These are phyloP conservation scores for Samia ricini DNA, from an alignment of 1,140 invertebrate species.

Conservation along the genomic window DNA sequence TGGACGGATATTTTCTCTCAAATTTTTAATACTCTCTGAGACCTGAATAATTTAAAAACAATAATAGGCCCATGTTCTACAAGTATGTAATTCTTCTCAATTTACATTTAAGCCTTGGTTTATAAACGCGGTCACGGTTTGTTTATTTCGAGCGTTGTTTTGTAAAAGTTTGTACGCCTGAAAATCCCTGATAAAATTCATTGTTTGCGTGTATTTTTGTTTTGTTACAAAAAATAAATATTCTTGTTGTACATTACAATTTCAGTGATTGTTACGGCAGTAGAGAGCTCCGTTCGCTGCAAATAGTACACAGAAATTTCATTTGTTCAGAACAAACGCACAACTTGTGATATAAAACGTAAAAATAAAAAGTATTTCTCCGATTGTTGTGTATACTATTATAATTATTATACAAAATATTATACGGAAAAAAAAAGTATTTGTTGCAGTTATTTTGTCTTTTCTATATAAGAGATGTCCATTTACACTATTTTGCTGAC, in stretches of 20 bases:
- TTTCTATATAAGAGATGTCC: no score
- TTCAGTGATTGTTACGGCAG: neutral
- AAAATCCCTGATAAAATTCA: conserved; percentile 2
- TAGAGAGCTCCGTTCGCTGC: neutral
- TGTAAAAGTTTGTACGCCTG: conserved; percentile 7
- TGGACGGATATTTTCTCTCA: neutral
- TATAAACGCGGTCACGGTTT: conserved; percentile 30
- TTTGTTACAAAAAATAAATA: neutral
- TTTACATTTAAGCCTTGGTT: conserved; percentile 30
- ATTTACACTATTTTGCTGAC: no score
- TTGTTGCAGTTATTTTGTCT: no score
- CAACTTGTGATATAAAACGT: neutral
- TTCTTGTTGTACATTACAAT: neutral
- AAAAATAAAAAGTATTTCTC: neutral
- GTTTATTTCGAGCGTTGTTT: conserved; percentile 17
- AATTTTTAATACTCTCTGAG: neutral
- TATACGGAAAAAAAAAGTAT: no score
- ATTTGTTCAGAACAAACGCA: neutral
- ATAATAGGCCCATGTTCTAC: neutral
- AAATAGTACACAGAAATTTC: neutral
- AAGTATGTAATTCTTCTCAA: conserved; percentile 30
- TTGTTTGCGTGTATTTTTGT: neutral
- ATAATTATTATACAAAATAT: no score
- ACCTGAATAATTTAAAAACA: neutral
- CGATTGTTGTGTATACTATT: neutral